phyloP scores from a whole-genome alignment of 2,888 invertebrate species.

The Lasioglossum figueresi region DNA sequence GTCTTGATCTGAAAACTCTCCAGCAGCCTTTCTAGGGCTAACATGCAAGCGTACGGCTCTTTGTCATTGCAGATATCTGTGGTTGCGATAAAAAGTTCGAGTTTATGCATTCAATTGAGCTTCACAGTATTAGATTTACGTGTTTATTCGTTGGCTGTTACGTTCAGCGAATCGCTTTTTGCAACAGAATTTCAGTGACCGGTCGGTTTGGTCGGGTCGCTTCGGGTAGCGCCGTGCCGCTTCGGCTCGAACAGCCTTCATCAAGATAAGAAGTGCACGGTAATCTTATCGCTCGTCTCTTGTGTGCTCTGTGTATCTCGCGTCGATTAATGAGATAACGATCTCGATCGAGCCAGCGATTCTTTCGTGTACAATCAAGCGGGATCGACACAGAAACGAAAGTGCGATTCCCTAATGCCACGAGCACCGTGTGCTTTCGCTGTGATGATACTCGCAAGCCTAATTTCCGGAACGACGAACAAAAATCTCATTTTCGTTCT shows the following conservation, averaged over 20 bases:
- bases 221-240: neutral
- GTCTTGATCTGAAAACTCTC: too few species aligned
- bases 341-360: slow-evolving; percentile 10
- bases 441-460: neutral
- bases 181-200: slow-evolving; percentile 8
- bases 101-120: too few species aligned
- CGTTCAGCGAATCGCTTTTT: neutral
- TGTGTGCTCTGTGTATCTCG: slow-evolving; percentile 19
- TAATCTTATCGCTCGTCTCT: slow-evolving; percentile 61
- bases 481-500: neutral
- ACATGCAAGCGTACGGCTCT: too few species aligned
- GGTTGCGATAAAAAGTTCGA: too few species aligned
- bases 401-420: neutral
- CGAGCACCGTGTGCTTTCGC: neutral
- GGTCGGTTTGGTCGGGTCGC: neutral
- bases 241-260: slow-evolving; percentile 14
- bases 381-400: neutral
- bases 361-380: neutral
- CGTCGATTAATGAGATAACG: slow-evolving; percentile 26
- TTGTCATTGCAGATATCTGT: too few species aligned
- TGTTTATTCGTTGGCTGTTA: neutral
- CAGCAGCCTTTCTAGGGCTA: too few species aligned
- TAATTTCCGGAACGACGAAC: neutral
- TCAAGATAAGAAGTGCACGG: slow-evolving; percentile 54
- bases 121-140: too few species aligned